Percentiles rank a stretch among this genome's conserved stretches.
Evolutionary conservation across 2,797 vertebrate genomes (phyloP).

Genomic region (Chelidonichthys spinosus): DNA sequence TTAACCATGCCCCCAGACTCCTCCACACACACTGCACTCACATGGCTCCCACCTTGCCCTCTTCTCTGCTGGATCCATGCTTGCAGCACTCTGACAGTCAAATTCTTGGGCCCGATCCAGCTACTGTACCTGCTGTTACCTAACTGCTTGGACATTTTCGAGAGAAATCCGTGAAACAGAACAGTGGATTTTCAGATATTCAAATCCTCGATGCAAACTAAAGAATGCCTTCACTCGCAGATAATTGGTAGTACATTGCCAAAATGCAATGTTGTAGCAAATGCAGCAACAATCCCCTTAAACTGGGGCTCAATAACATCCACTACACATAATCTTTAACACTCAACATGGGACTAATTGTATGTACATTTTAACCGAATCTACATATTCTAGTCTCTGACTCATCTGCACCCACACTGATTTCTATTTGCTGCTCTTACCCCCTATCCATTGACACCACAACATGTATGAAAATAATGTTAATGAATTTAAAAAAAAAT

Average conservation of each 20-base stretch:
- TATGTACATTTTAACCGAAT: conserved; percentile 73
- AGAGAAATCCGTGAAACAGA: conserved; percentile 41
- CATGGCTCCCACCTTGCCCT: conserved; percentile 75
- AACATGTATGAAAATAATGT: conserved; percentile 46
- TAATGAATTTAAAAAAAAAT: conserved; percentile 16
- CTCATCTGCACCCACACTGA: conserved; percentile 77
- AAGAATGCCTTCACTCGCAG: conserved; percentile 4
- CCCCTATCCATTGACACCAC: conserved; percentile 57
- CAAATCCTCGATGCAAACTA: conserved; percentile 12
- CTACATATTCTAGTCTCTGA: conserved; percentile 75
- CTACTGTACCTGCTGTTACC: conserved; percentile 80
- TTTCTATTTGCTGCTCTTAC: conserved; percentile 75
- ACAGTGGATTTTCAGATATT: conserved; percentile 15
- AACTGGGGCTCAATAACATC: conserved; percentile 53
- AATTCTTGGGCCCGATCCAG: conserved; percentile 77
- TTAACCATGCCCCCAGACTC: conserved; percentile 76
- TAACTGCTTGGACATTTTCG: conserved; percentile 68
- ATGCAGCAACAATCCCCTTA: conserved; percentile 37
- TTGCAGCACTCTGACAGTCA: conserved; percentile 68
- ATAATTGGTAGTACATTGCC: background rate
- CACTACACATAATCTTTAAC: conserved; percentile 58
- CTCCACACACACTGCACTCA: conserved; percentile 70
- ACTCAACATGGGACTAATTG: conserved; percentile 70
- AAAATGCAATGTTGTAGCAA: conserved; percentile 40
- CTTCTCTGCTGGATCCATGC: conserved; percentile 70